Base-by-base conservation (phyloP, 2,797 vertebrate species). In the Microctenopoma lineatum region DNA sequence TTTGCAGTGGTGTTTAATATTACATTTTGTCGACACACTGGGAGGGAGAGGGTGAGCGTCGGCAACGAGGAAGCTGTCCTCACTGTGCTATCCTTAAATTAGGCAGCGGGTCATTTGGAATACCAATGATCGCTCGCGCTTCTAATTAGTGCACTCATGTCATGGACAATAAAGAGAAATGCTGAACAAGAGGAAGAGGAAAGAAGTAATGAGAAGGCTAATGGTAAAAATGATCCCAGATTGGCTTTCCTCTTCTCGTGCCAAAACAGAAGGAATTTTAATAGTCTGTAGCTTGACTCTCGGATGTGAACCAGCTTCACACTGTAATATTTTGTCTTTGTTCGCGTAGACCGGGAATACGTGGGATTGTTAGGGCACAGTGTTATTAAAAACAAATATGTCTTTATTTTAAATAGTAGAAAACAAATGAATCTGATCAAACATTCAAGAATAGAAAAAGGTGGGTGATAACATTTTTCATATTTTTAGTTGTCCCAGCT, bases 1-100 rank as follows among this genome's bases (percentile, higher is more conserved):
- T 90, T 91, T 88, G 83, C 85, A 58, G 76, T 65, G 73, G 61
- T 88, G 84, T 92, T 92, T 92, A 92, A 90, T 93, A 88, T 91
- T 91, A 87, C 89, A 91, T 91, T 87, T 85, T 64, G 75, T 85
- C 79, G 73, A 88, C 86, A 84, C 29, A 61, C 75, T 14, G 62
- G 57, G 83, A 77, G 72, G 70, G 78, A 77, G 81, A 62, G 50
- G 53, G 62, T 50, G 89, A 73, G 59, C 73, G 71, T 86, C 79
- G 79, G 78, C 77, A 64, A 51, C 5, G 21, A 66, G 66, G 71
- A 85, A 83, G 77, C 64, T 66, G 84, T 83, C 79, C 81, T 75
- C 71, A 14, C 58, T 53, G 50, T 39, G 60, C 87, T 77, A 62
- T 53, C 57, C 73, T 90, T 73, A 84, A 90, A 90, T 87, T 79